Evolutionary conservation across 2,888 invertebrate species (phyloP), one percentile per base, ranked within the genome.

Genomic region (Meganola albula): DNA sequence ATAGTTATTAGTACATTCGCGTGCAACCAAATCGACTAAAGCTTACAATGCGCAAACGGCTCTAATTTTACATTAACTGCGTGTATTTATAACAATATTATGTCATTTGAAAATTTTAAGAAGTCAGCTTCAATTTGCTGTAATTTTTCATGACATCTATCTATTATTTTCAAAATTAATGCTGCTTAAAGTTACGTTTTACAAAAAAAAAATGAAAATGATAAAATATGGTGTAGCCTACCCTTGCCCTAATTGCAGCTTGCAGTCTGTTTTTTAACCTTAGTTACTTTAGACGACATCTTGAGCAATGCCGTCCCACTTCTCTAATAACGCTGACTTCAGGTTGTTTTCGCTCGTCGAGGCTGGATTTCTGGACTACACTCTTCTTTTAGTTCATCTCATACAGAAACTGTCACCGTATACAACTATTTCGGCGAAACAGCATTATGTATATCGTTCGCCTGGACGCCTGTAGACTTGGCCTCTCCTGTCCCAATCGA

Each of bases 161-260:
- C n/a, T n/a, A n/a, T n/a, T n/a, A n/a, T n/a, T n/a, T n/a, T n/a
- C n/a, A n/a, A n/a, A n/a, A n/a, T n/a, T n/a, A n/a, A n/a, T n/a
- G n/a, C n/a, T n/a, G n/a, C n/a, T n/a, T n/a, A n/a, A n/a, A n/a
- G n/a, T n/a, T n/a, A n/a, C n/a, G n/a, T n/a, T n/a, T n/a, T n/a
- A n/a, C n/a, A n/a, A n/a, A n/a, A n/a, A n/a, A n/a, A n/a, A n/a
- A n/a, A n/a, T n/a, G n/a, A n/a, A n/a, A n/a, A n/a, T n/a, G n/a
- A n/a, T n/a, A n/a, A n/a, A n/a, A n/a, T n/a, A n/a, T n/a, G n/a
- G 42, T 49, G 34, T 47, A 40, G 6, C 37, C 42, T 20, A 45
- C 47, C 24, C 41, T 36, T 24, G 40, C 37, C 30, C 44, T 33
- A 29, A 46, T 43, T 13, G 50, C 40, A 21, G 30, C 43, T 24